Conservation (phyloP, 2,888 invertebrate species). For the Polyommatus icarus region DNA sequence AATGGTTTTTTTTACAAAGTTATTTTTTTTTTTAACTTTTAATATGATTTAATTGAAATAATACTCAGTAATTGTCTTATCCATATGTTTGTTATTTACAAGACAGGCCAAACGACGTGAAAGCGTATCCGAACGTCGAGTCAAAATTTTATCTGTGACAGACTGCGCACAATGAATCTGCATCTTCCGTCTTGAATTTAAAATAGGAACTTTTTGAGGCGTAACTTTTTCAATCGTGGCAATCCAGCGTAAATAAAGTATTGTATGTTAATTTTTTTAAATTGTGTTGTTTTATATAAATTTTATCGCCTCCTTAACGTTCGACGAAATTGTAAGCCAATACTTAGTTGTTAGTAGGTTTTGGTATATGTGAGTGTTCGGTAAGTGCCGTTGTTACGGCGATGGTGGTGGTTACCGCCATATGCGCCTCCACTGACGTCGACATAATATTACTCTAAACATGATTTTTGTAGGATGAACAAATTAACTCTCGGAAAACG, state of each 20-base stretch:
- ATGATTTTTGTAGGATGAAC: neutral
- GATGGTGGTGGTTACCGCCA: conserved; percentile 1
- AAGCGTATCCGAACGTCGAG: conserved; percentile 2
- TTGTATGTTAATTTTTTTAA: conserved; percentile 32
- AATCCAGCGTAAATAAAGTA: neutral
- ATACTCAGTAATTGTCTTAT: neutral
- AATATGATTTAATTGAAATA: neutral
- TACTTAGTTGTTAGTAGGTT: conserved; percentile 63
- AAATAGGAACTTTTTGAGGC: conserved; percentile 11
- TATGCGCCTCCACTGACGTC: conserved; percentile 10
- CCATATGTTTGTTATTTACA: neutral
- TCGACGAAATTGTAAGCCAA: conserved; percentile 65
- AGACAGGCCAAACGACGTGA: neutral
- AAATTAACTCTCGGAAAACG: neutral
- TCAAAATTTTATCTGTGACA: conserved; percentile 37
- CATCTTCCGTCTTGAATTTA: conserved; percentile 53
- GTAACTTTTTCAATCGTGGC: neutral
- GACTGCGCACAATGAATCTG: conserved; percentile 51
- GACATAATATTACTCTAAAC: neutral
- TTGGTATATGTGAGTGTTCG: conserved; percentile 53
- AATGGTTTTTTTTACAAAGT: neutral
- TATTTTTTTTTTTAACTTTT: neutral
- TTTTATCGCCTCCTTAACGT: conserved; percentile 37
- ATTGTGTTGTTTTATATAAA: conserved; percentile 39
- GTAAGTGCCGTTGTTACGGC: conserved; percentile 42